Base-by-base conservation (phyloP, 2,888 invertebrate genomes). In the Craniophora ligustri region DNA sequence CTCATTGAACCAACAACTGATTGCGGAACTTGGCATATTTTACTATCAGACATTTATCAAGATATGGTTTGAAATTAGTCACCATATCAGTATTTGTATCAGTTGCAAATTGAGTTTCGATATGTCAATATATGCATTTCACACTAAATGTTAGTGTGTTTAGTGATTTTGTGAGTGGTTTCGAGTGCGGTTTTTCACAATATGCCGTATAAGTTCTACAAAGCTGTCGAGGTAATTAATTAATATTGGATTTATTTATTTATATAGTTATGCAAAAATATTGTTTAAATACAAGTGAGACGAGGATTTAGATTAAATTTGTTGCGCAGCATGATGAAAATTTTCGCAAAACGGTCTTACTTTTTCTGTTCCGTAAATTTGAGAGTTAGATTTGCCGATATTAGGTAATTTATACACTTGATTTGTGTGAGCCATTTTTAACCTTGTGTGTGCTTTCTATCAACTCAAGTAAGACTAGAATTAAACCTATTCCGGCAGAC, bases 221-320 rank as follows among this genome's bases (percentile, higher is more conserved):
- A 69, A 4, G 48, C 61, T 18, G 51, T 72, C 6, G 38, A 54
- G 73, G 70, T 70, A n/a, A n/a, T n/a, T n/a, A n/a, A n/a, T n/a
- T n/a, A n/a, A n/a, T n/a, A n/a, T n/a, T n/a, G n/a, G n/a, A n/a
- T n/a, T n/a, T n/a, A 72, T 46, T 16, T 39, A 2, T 23, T 14
- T 16, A 2, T 2, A 36, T 21, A 31, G 1, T 14, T 14, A 14
- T 8, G n/a, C n/a, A 26, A 26, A n/a, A 10, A n/a, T n/a, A n/a
- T n/a, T n/a, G n/a, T n/a, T n/a, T n/a, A n/a, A n/a, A n/a, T n/a
- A n/a, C n/a, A n/a, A n/a, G n/a, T n/a, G n/a, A n/a, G n/a, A n/a
- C n/a, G n/a, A n/a, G n/a, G n/a, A n/a, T n/a, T n/a, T n/a, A n/a
- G n/a, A n/a, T n/a, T n/a, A n/a, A n/a, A n/a, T n/a, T n/a, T n/a